A percentile compares a stretch with the other conserved stretches of the same genome.
Conservation (phyloP, 2,797 vertebrate genomes). For the Monodelphis domestica region DNA sequence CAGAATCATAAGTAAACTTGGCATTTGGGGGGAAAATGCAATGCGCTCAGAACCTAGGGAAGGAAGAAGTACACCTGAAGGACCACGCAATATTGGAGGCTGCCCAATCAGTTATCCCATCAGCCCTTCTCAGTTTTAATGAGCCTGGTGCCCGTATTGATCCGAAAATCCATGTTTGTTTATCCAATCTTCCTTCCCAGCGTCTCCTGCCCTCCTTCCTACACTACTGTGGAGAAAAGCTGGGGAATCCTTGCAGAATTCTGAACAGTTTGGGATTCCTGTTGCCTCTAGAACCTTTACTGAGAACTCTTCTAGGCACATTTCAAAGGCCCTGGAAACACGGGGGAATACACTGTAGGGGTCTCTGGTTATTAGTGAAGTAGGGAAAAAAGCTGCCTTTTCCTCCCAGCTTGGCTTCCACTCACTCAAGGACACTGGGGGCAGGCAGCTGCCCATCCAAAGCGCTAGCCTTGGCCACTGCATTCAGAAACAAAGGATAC, state of each 20-base stretch:
- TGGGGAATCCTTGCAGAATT: not conserved
- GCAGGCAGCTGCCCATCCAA: not conserved
- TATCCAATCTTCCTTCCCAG: constrained; percentile 37
- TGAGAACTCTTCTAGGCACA: not conserved
- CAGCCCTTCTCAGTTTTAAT: constrained; percentile 53
- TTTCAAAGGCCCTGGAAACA: not conserved
- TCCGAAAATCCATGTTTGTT: constrained; percentile 46
- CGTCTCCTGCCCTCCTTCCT: not conserved
- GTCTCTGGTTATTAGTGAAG: not conserved
- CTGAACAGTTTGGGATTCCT: not conserved
- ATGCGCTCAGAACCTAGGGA: not conserved
- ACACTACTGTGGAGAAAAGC: not conserved
- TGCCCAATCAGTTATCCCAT: constrained; percentile 45
- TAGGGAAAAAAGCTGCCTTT: not conserved
- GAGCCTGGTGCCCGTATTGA: constrained; percentile 38
- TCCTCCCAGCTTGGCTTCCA: no score
- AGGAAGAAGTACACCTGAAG: constrained; percentile 41
- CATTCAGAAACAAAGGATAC: not conserved
- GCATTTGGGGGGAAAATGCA: not conserved
- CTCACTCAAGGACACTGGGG: not conserved
- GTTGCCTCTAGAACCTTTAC: not conserved
- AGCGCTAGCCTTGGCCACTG: not conserved
- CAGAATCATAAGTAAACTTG: constrained; percentile 38
- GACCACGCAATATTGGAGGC: not conserved
- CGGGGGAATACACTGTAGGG: not conserved